Base-by-base conservation (phyloP, 1,140 invertebrate species). In the Copidosoma floridanum region DNA sequence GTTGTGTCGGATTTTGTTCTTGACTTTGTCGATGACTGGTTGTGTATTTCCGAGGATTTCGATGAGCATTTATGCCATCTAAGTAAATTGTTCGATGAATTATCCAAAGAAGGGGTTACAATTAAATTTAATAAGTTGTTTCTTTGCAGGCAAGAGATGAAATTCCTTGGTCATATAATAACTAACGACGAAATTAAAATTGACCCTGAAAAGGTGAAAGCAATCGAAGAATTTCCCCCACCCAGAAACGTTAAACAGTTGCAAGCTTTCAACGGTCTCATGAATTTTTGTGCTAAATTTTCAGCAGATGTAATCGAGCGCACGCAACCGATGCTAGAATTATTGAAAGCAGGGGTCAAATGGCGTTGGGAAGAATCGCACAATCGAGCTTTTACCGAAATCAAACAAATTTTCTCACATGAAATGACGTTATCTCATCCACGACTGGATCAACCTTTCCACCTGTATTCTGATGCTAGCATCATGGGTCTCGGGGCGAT, bases 191-290 rank as follows among this genome's bases (percentile, higher is more conserved):
- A 69, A 4, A 50, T 70, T 12, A 58, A 50, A 44, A 68, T 68
- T 11, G 64, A 73, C 51, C 68, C 68, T 4, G 54, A 68, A 18
- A 74, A 77, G 65, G 55, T 75, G 6, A 14, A 54, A 46, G 61
- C 61, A 2, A 63, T 75, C 10, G 10, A 63, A n/a, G 48, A 66
- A 7, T 74, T 67, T 60, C 68, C 65, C 4, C 23, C 26, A 2
- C 77, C 77, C 0, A 65, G 43, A 8, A 77, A 67, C 32, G 59
- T 68, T 7, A 73, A 71, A 63, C 64, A 76, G 46, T 40, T 80
- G 5, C 68, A 71, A 59, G 68, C 71, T 43, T 82, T 81, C 57
- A 57, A 82, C 26, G 80, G 79, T 0, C 52, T 82, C 8, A 61
- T 75, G 0, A 77, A 77, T 24, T 82, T 70, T 65, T 75, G 79